phyloP scores from a whole-genome alignment of 1,140 invertebrate species.

The Drosophila miranda region DNA sequence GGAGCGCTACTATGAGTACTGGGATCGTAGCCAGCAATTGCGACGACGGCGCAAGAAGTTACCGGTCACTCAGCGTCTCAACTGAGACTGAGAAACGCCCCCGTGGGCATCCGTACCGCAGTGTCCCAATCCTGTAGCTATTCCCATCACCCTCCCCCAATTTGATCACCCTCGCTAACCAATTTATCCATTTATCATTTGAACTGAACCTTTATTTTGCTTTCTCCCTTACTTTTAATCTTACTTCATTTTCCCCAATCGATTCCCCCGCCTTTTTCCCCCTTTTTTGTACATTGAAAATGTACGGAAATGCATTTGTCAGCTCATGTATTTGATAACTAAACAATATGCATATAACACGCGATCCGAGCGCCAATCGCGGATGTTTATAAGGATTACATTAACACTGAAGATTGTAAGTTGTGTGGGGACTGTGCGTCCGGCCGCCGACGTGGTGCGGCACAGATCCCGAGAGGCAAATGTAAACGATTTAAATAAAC shows the following conservation, averaged over 20 bases:
- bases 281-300: constrained; percentile 68
- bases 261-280: not conserved
- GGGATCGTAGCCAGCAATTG: constrained; percentile 84
- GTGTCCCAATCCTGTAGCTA: not conserved
- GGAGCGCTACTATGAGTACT: constrained; percentile 91
- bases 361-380: constrained; percentile 11
- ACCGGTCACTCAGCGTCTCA: constrained; percentile 83
- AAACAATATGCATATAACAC: constrained; percentile 25
- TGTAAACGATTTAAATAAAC: constrained; percentile 66
- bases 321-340: constrained; percentile 53
- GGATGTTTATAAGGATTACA: constrained; percentile 25
- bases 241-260: too few species aligned
- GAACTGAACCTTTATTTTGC: constrained; percentile 9
- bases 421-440: constrained; percentile 43
- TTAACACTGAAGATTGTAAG: constrained; percentile 56
- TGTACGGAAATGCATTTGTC: constrained; percentile 71
- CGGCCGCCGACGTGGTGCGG: too few species aligned
- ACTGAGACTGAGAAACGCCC: constrained; percentile 58
- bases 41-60: constrained; percentile 83
- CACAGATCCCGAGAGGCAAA: constrained; percentile 61
- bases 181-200: constrained; percentile 2
- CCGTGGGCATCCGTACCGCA: constrained; percentile 17
- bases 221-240: constrained; percentile 20
- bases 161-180: constrained; percentile 1
- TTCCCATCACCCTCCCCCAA: not conserved